Conservation (phyloP, 2,888 invertebrate genomes). For the Hoplodrina ambigua region DNA sequence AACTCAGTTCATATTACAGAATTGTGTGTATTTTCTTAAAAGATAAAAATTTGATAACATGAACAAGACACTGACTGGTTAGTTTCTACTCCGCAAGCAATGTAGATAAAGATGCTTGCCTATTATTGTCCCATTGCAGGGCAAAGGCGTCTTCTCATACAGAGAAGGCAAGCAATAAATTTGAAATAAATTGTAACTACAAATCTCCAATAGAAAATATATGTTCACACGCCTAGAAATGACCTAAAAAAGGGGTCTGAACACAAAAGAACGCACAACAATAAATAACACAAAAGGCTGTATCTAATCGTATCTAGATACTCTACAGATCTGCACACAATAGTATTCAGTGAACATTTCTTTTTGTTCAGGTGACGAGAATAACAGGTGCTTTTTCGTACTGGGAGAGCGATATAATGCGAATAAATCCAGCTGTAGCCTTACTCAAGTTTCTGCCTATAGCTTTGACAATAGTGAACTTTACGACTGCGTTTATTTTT, state of each 20-base stretch:
- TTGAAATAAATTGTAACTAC: not conserved
- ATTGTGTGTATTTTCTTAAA: not conserved
- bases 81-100: not conserved
- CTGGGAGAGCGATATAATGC: slow-evolving; percentile 85
- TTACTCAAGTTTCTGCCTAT: slow-evolving; percentile 83
- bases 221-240: slow-evolving; percentile 1
- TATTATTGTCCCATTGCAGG: no score
- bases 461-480: slow-evolving; percentile 80
- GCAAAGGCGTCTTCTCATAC: no score
- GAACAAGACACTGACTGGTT: no score
- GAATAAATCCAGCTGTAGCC: slow-evolving; percentile 78
- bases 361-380: slow-evolving; percentile 79
- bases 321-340: slow-evolving; percentile 40
- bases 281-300: slow-evolving; percentile 36
- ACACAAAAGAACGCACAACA: slow-evolving; percentile 23
- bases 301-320: slow-evolving; percentile 35
- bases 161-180: no score
- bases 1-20: no score
- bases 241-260: slow-evolving; percentile 5
- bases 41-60: not conserved
- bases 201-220: slow-evolving; percentile 7
- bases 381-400: slow-evolving; percentile 81
- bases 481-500: slow-evolving; percentile 81
- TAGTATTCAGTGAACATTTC: slow-evolving; percentile 34
- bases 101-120: no score